Base-by-base conservation (phyloP, 2,888 invertebrate species). In the Temnothorax rugatulus region DNA sequence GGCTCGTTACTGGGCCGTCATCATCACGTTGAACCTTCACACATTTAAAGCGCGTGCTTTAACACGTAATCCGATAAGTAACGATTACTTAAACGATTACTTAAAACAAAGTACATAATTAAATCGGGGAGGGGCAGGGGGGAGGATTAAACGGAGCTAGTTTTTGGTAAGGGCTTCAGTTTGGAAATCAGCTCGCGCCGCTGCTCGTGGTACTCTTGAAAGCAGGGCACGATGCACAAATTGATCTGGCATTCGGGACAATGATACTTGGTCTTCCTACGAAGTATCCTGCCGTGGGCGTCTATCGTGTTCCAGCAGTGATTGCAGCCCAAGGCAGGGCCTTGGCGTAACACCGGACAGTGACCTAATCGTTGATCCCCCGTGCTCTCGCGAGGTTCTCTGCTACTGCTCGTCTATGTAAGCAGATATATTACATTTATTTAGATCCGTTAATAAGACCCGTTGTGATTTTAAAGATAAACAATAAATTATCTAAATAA, bases 301-400 rank as follows among this genome's bases (percentile, higher is more conserved):
- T 98, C 98, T 66, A 98, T 97, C 0, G 98, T 98, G 94, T 98
- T 98, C 98, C 98, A 98, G 95, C 98, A 98, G 94, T 97, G 98
- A 95, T 98, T 98, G 95, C 98, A 98, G 90, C 98, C 97, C 86
- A 98, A 95, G 3, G 98, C 98, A 7, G 98, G 98, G 0, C 98
- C 98, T 11, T 97, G 97, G 77, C 98, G 95, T 73, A 97, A 97
- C 13, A 97, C 97, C 11, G 98, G 98, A 93, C 98, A 98, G 95
- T 98, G 98, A 92, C 97, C 97, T 69, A 97, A 97, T 83, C 98
- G 95, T 92, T 90, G 95, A 76, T 93, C 93, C 4, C 93, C 91
- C 29, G 87, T 87, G 59, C 86, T 90, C 44, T 92, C 92, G 1
- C 92, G 86, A 38, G 84, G 21, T 13, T 90, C 90, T 21, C 87